These are phyloP conservation scores for Drosophila lacicola DNA, from an alignment of 2,888 invertebrate species.

Conservation along the genomic window DNA sequence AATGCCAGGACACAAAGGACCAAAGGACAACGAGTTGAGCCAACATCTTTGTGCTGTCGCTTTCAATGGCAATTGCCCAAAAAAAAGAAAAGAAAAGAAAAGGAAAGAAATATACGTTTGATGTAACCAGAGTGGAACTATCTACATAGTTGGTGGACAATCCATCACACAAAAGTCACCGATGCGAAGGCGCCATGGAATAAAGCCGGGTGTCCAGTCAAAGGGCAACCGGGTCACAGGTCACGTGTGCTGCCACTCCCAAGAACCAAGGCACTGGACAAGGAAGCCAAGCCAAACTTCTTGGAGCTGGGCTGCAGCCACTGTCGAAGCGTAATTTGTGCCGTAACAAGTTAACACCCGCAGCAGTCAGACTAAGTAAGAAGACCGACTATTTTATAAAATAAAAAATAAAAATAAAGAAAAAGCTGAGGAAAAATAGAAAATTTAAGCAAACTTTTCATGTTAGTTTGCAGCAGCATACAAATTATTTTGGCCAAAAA, in stretches of 20 bases:
- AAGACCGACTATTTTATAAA: slow-evolving; percentile 34
- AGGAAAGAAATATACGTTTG: slow-evolving; percentile 28
- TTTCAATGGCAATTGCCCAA: slow-evolving; percentile 47
- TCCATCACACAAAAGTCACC: slow-evolving; percentile 37
- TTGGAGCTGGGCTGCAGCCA: not conserved
- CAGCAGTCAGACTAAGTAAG: slow-evolving; percentile 37
- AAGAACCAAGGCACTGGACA: slow-evolving; percentile 12
- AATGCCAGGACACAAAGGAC: slow-evolving; percentile 33
- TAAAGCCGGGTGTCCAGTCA: slow-evolving; percentile 8
- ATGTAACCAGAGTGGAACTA: slow-evolving; percentile 22
- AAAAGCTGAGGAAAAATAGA: slow-evolving; percentile 29
- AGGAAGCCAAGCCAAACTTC: slow-evolving; percentile 6
- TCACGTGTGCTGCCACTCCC: slow-evolving; percentile 31
- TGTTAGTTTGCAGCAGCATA: slow-evolving; percentile 70
- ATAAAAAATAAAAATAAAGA: not conserved
- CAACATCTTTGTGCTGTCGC: slow-evolving; percentile 30
- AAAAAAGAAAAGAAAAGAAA: slow-evolving; percentile 8
- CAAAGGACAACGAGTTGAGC: slow-evolving; percentile 21
- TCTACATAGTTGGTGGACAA: slow-evolving; percentile 22
- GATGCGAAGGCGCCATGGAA: slow-evolving; percentile 21
- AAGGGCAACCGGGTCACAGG: slow-evolving; percentile 22
- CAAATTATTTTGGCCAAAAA: slow-evolving; percentile 73
- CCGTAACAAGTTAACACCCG: slow-evolving; percentile 57
- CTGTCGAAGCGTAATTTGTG: slow-evolving; percentile 45
- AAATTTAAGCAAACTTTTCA: slow-evolving; percentile 51